Evolutionary conservation across 2,113 vertebrate species (phyloP).

Genomic region (Condylura cristata): DNA sequence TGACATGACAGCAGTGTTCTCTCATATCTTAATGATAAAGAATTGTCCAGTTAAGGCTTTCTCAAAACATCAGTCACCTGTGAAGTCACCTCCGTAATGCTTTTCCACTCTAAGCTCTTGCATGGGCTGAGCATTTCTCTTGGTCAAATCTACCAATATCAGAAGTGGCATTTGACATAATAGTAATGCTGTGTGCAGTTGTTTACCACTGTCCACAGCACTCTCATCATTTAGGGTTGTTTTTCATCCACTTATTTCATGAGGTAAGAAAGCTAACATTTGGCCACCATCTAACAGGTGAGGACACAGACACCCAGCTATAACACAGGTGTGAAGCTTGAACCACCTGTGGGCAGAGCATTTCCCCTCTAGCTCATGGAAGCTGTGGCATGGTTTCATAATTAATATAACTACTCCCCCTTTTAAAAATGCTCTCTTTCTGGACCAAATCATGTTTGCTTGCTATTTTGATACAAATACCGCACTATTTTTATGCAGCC

Average conservation of each 20-base stretch:
- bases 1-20: not conserved
- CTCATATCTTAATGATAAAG: not conserved
- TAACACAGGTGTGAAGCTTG: not conserved
- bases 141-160: not conserved
- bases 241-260: not conserved
- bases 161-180: not conserved
- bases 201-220: not conserved
- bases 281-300: not conserved
- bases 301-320: not conserved
- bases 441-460: constrained; percentile 50
- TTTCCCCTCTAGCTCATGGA: not conserved
- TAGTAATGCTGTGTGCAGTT: not conserved
- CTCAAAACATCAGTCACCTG: not conserved
- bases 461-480: constrained; percentile 45
- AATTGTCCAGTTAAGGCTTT: not conserved
- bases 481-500: constrained; percentile 27
- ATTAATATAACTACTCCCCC: constrained; percentile 32
- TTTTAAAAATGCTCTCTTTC: constrained; percentile 57
- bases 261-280: not conserved
- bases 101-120: not conserved
- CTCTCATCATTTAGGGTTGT: not conserved
- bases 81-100: not conserved
- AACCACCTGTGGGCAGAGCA: not conserved
- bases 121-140: not conserved
- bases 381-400: not conserved